Conservation (phyloP, 2,113 vertebrate genomes). For the cattle (Bos taurus) region ARS-UCD2.0 NC_037351.1:331001-331500, state of each 20-base stretch:
- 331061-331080: not conserved
- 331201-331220: not conserved
- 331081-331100: not conserved
- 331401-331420: too few relatives aligned
- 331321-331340: not conserved
- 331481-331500: not conserved
- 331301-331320: too few relatives aligned
- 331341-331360: not conserved
- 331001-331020: not conserved
- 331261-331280: not conserved
- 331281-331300: not conserved
- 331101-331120: not conserved
- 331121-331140: not conserved
- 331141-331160: not conserved
- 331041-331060: not conserved
- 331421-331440: rapidly evolving
- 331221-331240: not conserved
- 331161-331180: not conserved
- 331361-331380: not conserved
- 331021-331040: not conserved
- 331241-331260: not conserved
- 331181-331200: not conserved
- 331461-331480: not conserved
- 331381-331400: not conserved
- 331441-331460: not conserved